These are phyloP conservation scores for Otocyon megalotis DNA, from an alignment of 2,113 vertebrate species.

Conservation along the genomic window DNA sequence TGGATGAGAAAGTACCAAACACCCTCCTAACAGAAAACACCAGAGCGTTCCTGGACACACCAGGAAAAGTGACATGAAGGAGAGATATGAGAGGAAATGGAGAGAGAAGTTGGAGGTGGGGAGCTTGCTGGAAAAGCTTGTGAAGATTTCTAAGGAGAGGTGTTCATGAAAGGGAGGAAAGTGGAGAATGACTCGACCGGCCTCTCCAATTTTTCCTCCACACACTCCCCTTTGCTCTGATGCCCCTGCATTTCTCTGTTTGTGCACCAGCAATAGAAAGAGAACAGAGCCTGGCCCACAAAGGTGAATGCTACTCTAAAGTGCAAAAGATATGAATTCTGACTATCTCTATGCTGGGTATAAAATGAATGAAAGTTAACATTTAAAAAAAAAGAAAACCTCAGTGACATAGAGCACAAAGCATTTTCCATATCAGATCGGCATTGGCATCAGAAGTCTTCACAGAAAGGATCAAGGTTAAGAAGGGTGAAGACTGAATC, in stretches of 20 bases:
- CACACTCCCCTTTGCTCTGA: fast-evolving
- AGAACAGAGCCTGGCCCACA: not conserved
- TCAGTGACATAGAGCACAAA: not conserved
- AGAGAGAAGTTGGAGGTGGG: not conserved
- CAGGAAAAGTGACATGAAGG: not conserved
- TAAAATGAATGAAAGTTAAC: not conserved
- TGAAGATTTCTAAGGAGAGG: not conserved
- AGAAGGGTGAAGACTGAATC: slow-evolving; percentile 51
- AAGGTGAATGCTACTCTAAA: not conserved
- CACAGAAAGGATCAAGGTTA: slow-evolving; percentile 61
- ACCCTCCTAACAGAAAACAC: not conserved
- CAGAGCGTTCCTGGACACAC: fast-evolving
- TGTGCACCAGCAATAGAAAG: not conserved
- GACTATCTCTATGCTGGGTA: not conserved
- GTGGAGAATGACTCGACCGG: not conserved
- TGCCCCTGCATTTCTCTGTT: too few species aligned
- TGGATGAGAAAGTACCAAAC: not conserved
- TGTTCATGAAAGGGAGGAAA: not conserved
- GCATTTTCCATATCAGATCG: slow-evolving; percentile 36
- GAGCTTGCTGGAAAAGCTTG: not conserved
- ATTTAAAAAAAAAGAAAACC: not conserved
- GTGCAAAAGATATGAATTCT: not conserved
- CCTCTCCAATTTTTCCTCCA: fast-evolving
- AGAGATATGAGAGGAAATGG: not conserved
- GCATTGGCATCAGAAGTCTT: not conserved